These are phyloP conservation scores for Silurus glanis DNA, from an alignment of 2,113 vertebrate species.

Conservation along the genomic window DNA sequence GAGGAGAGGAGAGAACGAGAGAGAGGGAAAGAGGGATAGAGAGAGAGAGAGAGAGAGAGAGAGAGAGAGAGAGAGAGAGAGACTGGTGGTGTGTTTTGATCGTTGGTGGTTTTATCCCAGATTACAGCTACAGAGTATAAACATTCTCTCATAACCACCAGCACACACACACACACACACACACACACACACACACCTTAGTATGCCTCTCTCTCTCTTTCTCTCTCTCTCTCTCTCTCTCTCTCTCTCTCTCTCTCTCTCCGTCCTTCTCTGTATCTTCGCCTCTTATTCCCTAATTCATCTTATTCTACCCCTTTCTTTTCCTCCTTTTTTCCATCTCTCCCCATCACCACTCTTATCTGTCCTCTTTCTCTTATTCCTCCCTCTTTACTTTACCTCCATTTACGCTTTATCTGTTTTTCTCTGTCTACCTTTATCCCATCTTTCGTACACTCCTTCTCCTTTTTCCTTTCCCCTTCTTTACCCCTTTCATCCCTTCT, in stretches of 20 bases:
- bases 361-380: too few relatives aligned
- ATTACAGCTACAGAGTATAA: constrained; percentile 64
- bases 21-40: constrained; percentile 24
- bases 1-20: constrained; percentile 37
- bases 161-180: too few relatives aligned
- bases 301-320: not conserved
- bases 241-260: not conserved
- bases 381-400: constrained; percentile 20
- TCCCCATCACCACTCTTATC: not conserved
- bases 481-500: not conserved
- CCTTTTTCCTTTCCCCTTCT: not conserved
- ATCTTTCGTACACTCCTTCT: not conserved
- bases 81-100: constrained; percentile 69
- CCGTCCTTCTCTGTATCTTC: not conserved
- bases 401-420: constrained; percentile 47
- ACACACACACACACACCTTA: too few relatives aligned
- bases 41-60: constrained; percentile 32
- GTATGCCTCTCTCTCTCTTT: not conserved
- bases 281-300: not conserved
- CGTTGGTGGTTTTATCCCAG: constrained; percentile 66
- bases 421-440: constrained; percentile 42
- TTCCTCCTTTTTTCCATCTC: not conserved
- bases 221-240: not conserved
- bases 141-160: constrained; percentile 45
- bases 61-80: constrained; percentile 26